phyloP scores from a whole-genome alignment of 2,888 invertebrate species.

The Drosophila kuntzei region DNA sequence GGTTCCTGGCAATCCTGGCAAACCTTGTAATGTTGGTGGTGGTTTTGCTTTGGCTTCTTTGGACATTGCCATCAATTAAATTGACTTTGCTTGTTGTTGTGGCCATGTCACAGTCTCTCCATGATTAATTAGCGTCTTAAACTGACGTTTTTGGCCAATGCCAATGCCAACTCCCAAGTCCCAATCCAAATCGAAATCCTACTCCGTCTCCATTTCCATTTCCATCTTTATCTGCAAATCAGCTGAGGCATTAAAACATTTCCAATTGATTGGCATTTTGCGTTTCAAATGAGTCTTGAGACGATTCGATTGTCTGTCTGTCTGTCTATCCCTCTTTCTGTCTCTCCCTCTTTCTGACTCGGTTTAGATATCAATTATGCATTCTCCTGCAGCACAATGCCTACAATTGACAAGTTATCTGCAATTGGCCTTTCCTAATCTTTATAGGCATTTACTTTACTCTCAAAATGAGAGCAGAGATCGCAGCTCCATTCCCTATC shows the following conservation, averaged over 20 bases:
- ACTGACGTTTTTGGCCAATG: constrained; percentile 34
- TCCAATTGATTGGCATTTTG: constrained; percentile 72
- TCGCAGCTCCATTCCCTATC: too few relatives aligned
- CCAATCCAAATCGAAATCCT: constrained; percentile 5
- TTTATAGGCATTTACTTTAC: constrained; percentile 20
- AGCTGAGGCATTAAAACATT: constrained; percentile 62
- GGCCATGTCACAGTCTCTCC: constrained; percentile 39
- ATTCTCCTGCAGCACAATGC: constrained; percentile 14
- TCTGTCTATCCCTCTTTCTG: too few relatives aligned
- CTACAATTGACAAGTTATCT: constrained; percentile 30
- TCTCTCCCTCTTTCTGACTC: constrained; percentile 1
- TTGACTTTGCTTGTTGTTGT: constrained; percentile 61
- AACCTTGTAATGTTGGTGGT: constrained; percentile 43
- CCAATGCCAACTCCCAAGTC: constrained; percentile 8
- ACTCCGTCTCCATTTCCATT: background rate
- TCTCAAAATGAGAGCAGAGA: constrained; percentile 5
- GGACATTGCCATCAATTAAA: constrained; percentile 72
- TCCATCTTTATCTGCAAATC: background rate
- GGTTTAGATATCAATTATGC: constrained; percentile 67
- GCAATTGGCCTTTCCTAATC: constrained; percentile 33
- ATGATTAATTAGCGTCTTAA: constrained; percentile 80
- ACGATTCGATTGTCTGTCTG: constrained; percentile 7
- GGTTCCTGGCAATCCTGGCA: constrained; percentile 38
- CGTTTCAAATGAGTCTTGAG: constrained; percentile 50
- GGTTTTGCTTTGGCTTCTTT: constrained; percentile 28